Conservation (phyloP, 1,140 invertebrate genomes). For the Lepidurus couesii region DNA sequence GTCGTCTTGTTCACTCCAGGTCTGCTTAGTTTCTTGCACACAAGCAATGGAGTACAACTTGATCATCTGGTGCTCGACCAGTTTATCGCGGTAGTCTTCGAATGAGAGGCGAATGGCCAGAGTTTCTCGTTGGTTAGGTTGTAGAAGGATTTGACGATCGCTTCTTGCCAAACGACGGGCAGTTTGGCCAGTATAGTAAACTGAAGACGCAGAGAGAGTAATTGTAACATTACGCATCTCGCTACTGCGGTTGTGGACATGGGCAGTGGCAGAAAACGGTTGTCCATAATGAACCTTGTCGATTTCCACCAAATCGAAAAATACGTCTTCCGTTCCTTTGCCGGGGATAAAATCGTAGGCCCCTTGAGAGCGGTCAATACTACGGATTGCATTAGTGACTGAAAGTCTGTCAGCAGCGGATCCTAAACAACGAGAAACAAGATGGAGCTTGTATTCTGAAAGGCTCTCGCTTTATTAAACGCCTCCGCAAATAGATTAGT, state of each 20-base stretch:
- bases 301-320: constrained; percentile 61
- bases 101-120: constrained; percentile 53
- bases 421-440: constrained; percentile 18
- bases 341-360: constrained; percentile 41
- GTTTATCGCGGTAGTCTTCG: constrained; percentile 61
- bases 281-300: constrained; percentile 64
- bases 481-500: no score
- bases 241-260: constrained; percentile 58
- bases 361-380: constrained; percentile 36
- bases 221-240: constrained; percentile 58
- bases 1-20: constrained; percentile 68
- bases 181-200: constrained; percentile 70
- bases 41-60: constrained; percentile 63
- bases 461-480: no score
- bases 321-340: constrained; percentile 52
- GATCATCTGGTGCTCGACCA: constrained; percentile 69
- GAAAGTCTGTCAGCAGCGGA: constrained; percentile 41
- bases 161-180: constrained; percentile 43
- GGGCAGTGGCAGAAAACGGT: constrained; percentile 58
- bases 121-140: constrained; percentile 45
- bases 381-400: constrained; percentile 40
- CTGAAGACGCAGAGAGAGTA: constrained; percentile 57
- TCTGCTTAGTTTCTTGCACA: constrained; percentile 64
- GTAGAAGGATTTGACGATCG: constrained; percentile 7
- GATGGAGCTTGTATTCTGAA: neutral